Evolutionary conservation across 2,113 vertebrate species (phyloP), one percentile per base, ranked within the genome.

Genomic region (Oreochromis niloticus): DNA sequence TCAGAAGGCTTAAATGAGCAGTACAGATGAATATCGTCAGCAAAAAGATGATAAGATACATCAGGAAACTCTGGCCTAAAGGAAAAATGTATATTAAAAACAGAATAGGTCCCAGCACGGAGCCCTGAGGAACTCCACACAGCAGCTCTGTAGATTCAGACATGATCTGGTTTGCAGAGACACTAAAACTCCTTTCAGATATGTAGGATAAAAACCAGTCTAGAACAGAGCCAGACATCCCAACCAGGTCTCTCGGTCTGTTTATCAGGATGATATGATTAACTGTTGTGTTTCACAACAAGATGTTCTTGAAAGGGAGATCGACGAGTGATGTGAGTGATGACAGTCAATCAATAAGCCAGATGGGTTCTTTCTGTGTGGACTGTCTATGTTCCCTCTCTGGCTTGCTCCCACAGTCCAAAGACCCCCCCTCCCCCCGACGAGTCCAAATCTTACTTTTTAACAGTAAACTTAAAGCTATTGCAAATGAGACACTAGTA

Each of bases 351-450:
- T 7, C 61, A 66, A 66, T 5, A n/a, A 66, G 34, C 17, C 32
- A 1, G 6, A n/a, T n/a, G 10, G 1, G 32, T 1, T 1, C 61
- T 66, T 66, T 66, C 17, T 66, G 6, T 0, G 61, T 66, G 17
- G 4, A 43, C 41, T 43, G 6, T 13, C 12, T 5, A 13, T 43
- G 41, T 43, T 43, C 41, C 41, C 41, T 43, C 11, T 9, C 36
- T 39, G 36, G 9, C 36, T 39, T 39, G 9, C 30, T 63, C 30
- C 30, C 30, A 6, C 30, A 1, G 16, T 11, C 59, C 59, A 4
- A 0, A 63, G 59, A 34, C 30, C 24, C 24, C 27, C 27, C 27
- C 3, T 3, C 24, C 24, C 24, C 24, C 24, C 3, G 1, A 1
- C 3, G 3, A 27, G 24, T 27, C 24, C 24, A 27, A 27, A 27